Base-by-base conservation (phyloP, 2,113 vertebrate genomes). In the Nothocercus julius region DNA sequence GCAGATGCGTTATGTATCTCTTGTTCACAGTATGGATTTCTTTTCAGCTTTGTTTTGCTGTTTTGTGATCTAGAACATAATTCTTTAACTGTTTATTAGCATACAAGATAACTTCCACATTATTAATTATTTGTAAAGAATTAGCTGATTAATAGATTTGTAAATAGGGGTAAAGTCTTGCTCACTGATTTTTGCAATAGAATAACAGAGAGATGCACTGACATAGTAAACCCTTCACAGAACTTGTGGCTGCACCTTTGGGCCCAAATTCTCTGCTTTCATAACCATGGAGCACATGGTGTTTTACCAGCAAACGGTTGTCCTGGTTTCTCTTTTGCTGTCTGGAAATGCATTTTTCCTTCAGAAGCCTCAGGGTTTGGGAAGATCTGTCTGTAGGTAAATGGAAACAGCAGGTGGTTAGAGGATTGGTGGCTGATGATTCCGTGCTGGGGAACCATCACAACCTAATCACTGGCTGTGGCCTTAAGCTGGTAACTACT, bases 321-420 rank as follows among this genome's bases (percentile, higher is more conserved):
- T n/a, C 59, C 13, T 68, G 56, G 77, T 89, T 89, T 95, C 49
- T 87, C 6, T 90, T 91, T 94, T 82, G 14, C 69, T 96, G 34
- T 64, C 62, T 90, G 64, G 56, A 87, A 91, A 64, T 69, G 28
- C 22, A 20, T 78, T 90, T 90, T 73, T 73, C 67, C 53, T 89
- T 78, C 0, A 0, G 75, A 73, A 75, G 32, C 44, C 13, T 4
- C 6, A 34, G 27, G 80, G 73, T 80, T 94, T 93, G 90, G 74
- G 84, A 95, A 92, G 83, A 74, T 93, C 85, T 70, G 22, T 95
- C 93, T 96, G 89, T 11, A 74, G 87, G 90, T 96, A 90, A 92
- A 75, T 84, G 42, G 90, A 96, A 97, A 86, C 22, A 91, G 87
- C 20, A 61, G 80, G 38, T 90, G 86, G 97, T 96, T 92, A 93